Base-by-base conservation (phyloP, 2,113 vertebrate genomes). In the Nothocercus julius region DNA sequence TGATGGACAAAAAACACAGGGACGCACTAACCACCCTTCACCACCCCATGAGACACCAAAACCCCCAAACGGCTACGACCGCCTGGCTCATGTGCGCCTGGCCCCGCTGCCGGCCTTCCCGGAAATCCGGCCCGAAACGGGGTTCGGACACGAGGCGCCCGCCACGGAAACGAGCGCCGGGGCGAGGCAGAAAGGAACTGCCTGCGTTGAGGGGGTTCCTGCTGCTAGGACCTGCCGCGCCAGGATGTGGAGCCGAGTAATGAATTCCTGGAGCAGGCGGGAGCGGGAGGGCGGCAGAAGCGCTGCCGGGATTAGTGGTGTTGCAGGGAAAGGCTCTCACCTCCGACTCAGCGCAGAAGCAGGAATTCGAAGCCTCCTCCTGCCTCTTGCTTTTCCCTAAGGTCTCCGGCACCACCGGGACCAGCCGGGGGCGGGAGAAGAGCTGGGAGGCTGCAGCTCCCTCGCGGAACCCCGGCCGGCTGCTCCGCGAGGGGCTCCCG, bases 221-320 rank as follows among this genome's bases (percentile, higher is more conserved):
- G 90, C 91, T 94, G 87, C 96, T 95, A 95, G 93, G 94, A 97
- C 97, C 89, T 2, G 13, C 70, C 76, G 9, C 93, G 93, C 3
- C 2, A 95, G 95, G 91, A 95, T 97, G 96, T 95, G 95, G 96
- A 97, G 97, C 96, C 96, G 96, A 96, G 95, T 96, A 97, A 97
- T 96, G 97, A 96, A 96, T 97, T 97, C 96, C 95, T 96, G 94
- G 92, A 92, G 17, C 44, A 95, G 91, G 95, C 84, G 10, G 89
- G 90, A 92, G 91, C 94, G 95, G 94, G 88, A 91, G 84, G 93
- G 89, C 51, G 83, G 89, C 87, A 95, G 89, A 91, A 78, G 91
- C 89, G 2, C 90, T 95, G 94, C 89, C 1, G 42, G 90, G 93
- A 96, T 97, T 97, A 95, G 92, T 93, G 92, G 93, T 82, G 69